Percentiles rank a stretch among this genome's conserved stretches.
phyloP scores from a whole-genome alignment of 2,113 vertebrate genomes.

The Tauraco erythrolophus region DNA sequence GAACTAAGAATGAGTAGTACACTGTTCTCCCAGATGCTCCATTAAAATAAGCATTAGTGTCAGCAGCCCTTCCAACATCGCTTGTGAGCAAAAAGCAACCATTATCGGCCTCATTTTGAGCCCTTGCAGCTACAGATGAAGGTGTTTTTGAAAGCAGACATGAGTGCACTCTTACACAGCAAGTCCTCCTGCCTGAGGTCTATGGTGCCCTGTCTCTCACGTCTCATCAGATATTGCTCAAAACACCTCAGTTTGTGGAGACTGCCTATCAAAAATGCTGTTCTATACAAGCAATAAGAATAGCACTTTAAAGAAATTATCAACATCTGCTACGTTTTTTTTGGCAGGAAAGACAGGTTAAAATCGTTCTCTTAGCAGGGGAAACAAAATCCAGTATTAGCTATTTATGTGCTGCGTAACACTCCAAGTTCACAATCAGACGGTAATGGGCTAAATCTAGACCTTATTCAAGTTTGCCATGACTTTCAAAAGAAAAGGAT shows the following conservation, averaged over 20 bases:
- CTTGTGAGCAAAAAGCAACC: not conserved
- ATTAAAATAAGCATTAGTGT: not conserved
- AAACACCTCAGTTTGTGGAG: not conserved
- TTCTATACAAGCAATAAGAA: not conserved
- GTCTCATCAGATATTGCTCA: not conserved
- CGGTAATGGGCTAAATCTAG: not conserved
- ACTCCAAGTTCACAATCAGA: not conserved
- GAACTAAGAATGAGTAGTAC: not conserved
- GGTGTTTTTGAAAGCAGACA: fast-evolving
- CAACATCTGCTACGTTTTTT: not conserved
- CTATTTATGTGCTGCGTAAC: not conserved
- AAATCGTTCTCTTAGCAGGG: not conserved
- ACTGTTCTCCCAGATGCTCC: not conserved
- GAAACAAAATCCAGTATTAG: not conserved
- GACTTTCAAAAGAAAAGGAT: not conserved
- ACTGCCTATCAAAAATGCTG: not conserved
- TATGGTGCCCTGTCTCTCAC: not conserved
- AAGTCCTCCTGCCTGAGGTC: not conserved
- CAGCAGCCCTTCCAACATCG: not conserved
- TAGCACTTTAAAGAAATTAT: not conserved
- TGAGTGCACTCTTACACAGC: not conserved
- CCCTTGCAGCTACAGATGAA: not conserved
- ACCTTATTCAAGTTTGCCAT: not conserved
- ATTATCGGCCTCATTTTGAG: not conserved
- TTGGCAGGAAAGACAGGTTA: not conserved